Base-by-base conservation (phyloP, 2,888 invertebrate species). In the Euzophera pinguis region DNA sequence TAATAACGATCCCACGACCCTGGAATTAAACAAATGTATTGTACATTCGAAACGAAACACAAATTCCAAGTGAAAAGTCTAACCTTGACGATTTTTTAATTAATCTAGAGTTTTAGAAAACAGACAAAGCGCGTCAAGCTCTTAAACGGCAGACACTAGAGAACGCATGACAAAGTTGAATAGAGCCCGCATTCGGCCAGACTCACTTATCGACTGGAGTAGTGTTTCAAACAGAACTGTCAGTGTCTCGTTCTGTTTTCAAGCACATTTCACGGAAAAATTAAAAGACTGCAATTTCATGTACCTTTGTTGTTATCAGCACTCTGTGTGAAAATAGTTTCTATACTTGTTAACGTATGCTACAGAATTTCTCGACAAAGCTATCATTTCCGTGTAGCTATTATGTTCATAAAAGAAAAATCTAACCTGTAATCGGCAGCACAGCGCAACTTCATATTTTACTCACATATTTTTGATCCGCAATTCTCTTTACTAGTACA, bases 101-200 rank as follows among this genome's bases (percentile, higher is more conserved):
- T 32, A 32, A 7, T 13, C 38, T 12, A 14, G 14, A 38, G 2
- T 6, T 32, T 17, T 29, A 39, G 32, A 60, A 62, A 59, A 52
- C 53, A 48, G 60, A 61, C 61, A 60, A 63, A 62, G 60, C 61
- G 56, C 58, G 68, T 73, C 68, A 73, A 71, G 67, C 68, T 61
- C 61, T 68, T 66, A 65, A 74, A 62, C 65, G 65, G 61, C 54
- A 61, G 64, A 63, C 67, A 63, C 63, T 62, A 58, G 65, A 65
- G 64, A 67, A 63, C 57, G 60, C 57, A 59, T 57, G 50, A 69
- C 71, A 76, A 71, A 41, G 55, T 75, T 75, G 76, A 78, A 78
- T 71, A 60, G 71, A 45, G 57, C 75, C 75, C 78, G 77, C 72
- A 77, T 78, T 66, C 59, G 53, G 59, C 58, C 61, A 67, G 71